Conservation (phyloP, 2,797 vertebrate genomes). For the Mormyrops attenuatus region DNA sequence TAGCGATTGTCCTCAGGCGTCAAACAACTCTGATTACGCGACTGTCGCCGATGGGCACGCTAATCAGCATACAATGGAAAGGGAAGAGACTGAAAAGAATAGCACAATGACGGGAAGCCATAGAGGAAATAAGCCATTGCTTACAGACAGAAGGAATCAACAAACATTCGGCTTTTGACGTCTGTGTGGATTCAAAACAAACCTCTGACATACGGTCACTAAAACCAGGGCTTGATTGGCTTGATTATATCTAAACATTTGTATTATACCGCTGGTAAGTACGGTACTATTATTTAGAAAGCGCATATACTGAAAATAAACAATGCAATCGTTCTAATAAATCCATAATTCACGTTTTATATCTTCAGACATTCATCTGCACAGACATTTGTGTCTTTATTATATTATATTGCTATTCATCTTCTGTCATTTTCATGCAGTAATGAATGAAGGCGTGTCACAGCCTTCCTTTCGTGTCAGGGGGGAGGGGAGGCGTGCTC, state of each 20-base stretch:
- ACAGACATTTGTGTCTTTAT: not conserved
- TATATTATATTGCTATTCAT: not conserved
- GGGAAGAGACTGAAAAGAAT: not conserved
- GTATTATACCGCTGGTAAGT: not conserved
- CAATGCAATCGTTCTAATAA: not conserved
- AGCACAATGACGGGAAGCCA: conserved; percentile 11
- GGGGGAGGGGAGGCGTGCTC: not conserved
- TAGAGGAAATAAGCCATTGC: not conserved
- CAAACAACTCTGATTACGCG: not conserved
- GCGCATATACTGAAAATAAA: not conserved
- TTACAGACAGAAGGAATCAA: not conserved
- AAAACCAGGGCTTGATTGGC: not conserved
- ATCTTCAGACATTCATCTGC: not conserved
- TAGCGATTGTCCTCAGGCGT: conserved; percentile 28
- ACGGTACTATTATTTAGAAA: not conserved
- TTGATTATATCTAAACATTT: not conserved
- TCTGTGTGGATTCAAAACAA: conserved; percentile 48
- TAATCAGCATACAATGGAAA: conserved; percentile 8
- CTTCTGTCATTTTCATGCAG: not conserved
- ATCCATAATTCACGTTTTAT: not conserved
- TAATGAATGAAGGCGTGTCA: not conserved
- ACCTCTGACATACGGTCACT: not conserved
- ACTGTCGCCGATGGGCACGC: not conserved
- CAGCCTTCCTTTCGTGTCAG: not conserved
- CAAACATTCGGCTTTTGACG: conserved; percentile 58